A percentile compares a stretch with the other conserved stretches of the same genome.
phyloP scores from a whole-genome alignment of 2,797 vertebrate genomes.

The Diplodus sargus region DNA sequence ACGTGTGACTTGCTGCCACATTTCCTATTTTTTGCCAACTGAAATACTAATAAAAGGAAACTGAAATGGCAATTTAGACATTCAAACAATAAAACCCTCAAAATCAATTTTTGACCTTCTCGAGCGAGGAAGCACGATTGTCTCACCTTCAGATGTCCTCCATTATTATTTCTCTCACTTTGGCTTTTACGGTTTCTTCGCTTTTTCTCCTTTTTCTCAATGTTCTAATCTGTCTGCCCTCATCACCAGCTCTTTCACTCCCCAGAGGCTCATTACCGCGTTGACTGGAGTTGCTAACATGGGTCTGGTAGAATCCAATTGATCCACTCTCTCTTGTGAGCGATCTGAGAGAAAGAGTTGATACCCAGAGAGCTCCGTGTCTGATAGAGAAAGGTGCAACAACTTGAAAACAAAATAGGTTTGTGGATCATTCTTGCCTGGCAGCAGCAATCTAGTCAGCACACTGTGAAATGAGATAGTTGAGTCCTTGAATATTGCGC shows the following conservation, averaged over 20 bases:
- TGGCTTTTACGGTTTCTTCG: constrained; percentile 11
- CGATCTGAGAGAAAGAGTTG: constrained; percentile 45
- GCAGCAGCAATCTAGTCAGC: constrained; percentile 51
- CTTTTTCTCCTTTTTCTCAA: constrained; percentile 22
- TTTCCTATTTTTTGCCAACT: not conserved
- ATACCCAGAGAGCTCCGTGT: constrained; percentile 11
- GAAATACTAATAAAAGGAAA: constrained; percentile 16
- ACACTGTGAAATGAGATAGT: constrained; percentile 66
- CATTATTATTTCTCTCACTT: constrained; percentile 36
- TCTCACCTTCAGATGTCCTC: constrained; percentile 45
- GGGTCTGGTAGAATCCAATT: constrained; percentile 46
- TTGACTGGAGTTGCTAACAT: constrained; percentile 55
- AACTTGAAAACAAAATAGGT: constrained; percentile 41
- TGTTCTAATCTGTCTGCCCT: constrained; percentile 54
- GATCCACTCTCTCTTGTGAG: constrained; percentile 50
- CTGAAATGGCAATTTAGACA: not conserved
- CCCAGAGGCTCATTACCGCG: constrained; percentile 59
- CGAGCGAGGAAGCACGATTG: not conserved
- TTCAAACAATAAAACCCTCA: constrained; percentile 29
- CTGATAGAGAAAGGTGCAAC: constrained; percentile 27
- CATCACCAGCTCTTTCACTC: constrained; percentile 46
- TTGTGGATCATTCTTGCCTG: constrained; percentile 54
- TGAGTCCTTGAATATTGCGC: constrained; percentile 58
- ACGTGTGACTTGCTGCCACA: not conserved
- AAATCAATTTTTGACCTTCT: constrained; percentile 31